Evolutionary conservation across 2,797 vertebrate genomes (phyloP), one percentile per base, ranked within the genome.

Genomic region (Chromobotia macracanthus): DNA sequence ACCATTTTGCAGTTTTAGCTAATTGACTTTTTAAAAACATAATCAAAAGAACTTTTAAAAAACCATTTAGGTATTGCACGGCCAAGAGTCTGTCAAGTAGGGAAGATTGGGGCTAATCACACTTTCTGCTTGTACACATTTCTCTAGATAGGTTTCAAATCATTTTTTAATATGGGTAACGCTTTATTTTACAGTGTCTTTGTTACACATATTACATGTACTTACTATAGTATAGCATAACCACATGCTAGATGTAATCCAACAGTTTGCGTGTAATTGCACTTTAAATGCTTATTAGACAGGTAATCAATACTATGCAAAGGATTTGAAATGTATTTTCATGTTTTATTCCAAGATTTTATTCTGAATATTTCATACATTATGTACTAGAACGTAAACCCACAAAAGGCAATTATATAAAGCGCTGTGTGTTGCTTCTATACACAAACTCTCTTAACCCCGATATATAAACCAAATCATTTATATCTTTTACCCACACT

Each of bases 401-500:
- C 19, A 28, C 2, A 12, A 16, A 41, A 46, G 18, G 16, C 63
- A 75, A 66, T 66, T 35, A 28, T n/a, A 55, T 55, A 21, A 65
- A 65, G 64, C 55, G n/a, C 9, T 5, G 15, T 53, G 21, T 67
- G 50, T 46, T 25, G 16, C n/a, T 67, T 67, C 51, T 46, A 12
- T 31, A 28, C 0, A 3, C 61, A 76, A 56, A 44, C 21, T 55
- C 15, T 75, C 51, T 28, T 31, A 46, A 67, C 28, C 51, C 19
- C 13, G 38, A 68, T 31, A 68, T 46, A 67, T 8, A 60, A 48
- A 31, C 38, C 18, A 16, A 58, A 48, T 77, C 51, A 48, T 68
- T 44, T 35, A 58, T 55, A 31, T 50, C 18, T 64, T 5, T 74
- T 63, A 31, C 4, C 23, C 64, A 68, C 18, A 21, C 18, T 2